Percentiles rank a stretch among this genome's conserved stretches.
phyloP scores from a whole-genome alignment of 2,888 invertebrate species.

The Drosophila atroscutellata region DNA sequence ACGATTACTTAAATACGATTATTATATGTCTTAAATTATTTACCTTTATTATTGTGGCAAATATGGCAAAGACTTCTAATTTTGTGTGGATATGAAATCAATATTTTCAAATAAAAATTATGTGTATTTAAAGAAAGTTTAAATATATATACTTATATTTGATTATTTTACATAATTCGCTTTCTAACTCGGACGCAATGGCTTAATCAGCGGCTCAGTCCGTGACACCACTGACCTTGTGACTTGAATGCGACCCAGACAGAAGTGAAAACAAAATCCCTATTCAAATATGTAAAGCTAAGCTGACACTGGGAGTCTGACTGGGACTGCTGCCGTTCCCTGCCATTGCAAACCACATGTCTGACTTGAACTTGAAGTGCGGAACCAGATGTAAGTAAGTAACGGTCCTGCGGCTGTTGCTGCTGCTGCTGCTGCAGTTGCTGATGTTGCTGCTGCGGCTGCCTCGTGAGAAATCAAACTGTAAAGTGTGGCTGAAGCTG shows the following conservation, averaged over 20 bases:
- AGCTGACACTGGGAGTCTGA: slow-evolving; percentile 26
- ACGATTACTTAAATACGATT: slow-evolving; percentile 11
- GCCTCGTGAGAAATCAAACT: slow-evolving; percentile 79
- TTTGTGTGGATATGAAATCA: not conserved
- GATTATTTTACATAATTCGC: slow-evolving; percentile 47
- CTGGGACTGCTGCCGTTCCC: slow-evolving; percentile 30
- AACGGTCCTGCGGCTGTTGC: slow-evolving; percentile 71
- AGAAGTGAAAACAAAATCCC: slow-evolving; percentile 78
- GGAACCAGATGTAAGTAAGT: slow-evolving; percentile 78
- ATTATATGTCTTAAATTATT: not conserved
- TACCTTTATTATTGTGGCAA: not conserved
- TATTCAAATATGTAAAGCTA: slow-evolving; percentile 70
- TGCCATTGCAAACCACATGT: slow-evolving; percentile 55
- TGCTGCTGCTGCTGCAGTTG: slow-evolving; percentile 27
- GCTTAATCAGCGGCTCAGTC: slow-evolving; percentile 56
- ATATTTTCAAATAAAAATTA: not conserved
- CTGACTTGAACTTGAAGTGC: slow-evolving; percentile 75
- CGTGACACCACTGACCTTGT: slow-evolving; percentile 71
- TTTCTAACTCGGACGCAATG: slow-evolving; percentile 36
- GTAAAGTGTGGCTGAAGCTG: slow-evolving; percentile 68
- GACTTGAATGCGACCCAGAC: slow-evolving; percentile 71
- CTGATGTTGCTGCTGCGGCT: slow-evolving; percentile 37
- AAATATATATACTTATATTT: not conserved
- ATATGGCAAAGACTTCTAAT: not conserved
- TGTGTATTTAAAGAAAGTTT: not conserved